These are phyloP conservation scores for Leptestheria dahalacensis DNA, from an alignment of 1,140 invertebrate genomes.

Conservation along the genomic window DNA sequence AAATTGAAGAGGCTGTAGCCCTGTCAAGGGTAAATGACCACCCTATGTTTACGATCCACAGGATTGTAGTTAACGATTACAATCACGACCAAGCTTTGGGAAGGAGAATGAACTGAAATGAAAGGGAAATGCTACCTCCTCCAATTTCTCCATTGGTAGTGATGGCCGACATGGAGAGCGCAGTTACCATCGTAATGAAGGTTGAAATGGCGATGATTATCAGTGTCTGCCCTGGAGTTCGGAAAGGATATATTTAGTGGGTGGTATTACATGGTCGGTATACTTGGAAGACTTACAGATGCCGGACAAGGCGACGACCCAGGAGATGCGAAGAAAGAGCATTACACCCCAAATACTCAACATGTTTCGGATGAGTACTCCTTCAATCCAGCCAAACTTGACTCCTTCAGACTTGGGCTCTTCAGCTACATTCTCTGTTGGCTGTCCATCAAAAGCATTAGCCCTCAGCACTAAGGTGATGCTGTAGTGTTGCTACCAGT, in stretches of 20 bases:
- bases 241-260: too few relatives aligned
- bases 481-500: too few relatives aligned
- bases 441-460: background rate
- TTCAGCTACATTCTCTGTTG: background rate
- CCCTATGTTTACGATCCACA: too few relatives aligned
- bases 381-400: constrained; percentile 85
- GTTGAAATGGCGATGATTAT: constrained; percentile 78
- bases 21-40: background rate
- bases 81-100: too few relatives aligned
- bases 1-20: constrained; percentile 7
- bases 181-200: constrained; percentile 82
- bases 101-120: too few relatives aligned
- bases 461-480: background rate
- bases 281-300: constrained; percentile 37
- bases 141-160: constrained; percentile 97
- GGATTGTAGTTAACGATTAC: background rate
- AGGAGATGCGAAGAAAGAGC: constrained; percentile 68
- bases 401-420: constrained; percentile 26
- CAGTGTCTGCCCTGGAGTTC: constrained; percentile 25
- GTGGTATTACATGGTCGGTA: too few relatives aligned
- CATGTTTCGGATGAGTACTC: constrained; percentile 44
- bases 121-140: constrained; percentile 69
- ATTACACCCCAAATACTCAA: constrained; percentile 65
- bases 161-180: constrained; percentile 90
- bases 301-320: constrained; percentile 68